These are phyloP conservation scores for Temnothorax longispinosus DNA, from an alignment of 1,140 invertebrate species.

Conservation along the genomic window DNA sequence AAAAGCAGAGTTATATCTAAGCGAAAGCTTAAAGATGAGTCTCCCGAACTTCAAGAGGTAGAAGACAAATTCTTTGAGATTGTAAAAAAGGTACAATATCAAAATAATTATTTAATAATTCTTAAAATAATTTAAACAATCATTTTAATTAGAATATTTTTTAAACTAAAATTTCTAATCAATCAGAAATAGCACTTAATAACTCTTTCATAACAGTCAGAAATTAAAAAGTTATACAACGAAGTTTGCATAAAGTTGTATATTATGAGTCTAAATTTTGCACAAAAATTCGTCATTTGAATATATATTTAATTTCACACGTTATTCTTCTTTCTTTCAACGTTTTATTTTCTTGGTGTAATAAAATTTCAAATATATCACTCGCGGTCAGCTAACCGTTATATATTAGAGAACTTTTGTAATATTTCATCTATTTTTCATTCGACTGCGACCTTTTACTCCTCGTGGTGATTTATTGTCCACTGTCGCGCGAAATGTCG, in stretches of 20 bases:
- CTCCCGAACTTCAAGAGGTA: not conserved
- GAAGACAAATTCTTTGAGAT: constrained; percentile 58
- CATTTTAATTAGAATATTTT: not conserved
- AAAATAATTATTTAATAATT: not conserved
- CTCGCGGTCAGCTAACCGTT: constrained; percentile 16
- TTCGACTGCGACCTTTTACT: constrained; percentile 1
- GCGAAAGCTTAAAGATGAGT: constrained; percentile 44
- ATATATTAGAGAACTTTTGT: constrained; percentile 44
- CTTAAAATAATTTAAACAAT: not conserved
- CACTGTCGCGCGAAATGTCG: not conserved
- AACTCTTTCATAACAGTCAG: not conserved
- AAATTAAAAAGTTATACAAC: not conserved
- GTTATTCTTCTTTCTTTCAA: not conserved
- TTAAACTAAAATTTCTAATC: constrained; percentile 3
- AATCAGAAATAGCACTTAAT: not conserved
- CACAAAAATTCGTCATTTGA: not conserved
- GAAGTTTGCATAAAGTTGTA: not conserved
- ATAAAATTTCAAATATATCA: constrained; percentile 44
- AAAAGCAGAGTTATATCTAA: not conserved
- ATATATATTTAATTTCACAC: constrained; percentile 1
- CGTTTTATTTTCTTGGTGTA: constrained; percentile 11
- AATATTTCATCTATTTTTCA: constrained; percentile 45
- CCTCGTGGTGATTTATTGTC: constrained; percentile 30
- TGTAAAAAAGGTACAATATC: constrained; percentile 58
- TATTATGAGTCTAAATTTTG: not conserved